Conservation (phyloP, 2,888 invertebrate species). For the Frankliniella fusca region DNA sequence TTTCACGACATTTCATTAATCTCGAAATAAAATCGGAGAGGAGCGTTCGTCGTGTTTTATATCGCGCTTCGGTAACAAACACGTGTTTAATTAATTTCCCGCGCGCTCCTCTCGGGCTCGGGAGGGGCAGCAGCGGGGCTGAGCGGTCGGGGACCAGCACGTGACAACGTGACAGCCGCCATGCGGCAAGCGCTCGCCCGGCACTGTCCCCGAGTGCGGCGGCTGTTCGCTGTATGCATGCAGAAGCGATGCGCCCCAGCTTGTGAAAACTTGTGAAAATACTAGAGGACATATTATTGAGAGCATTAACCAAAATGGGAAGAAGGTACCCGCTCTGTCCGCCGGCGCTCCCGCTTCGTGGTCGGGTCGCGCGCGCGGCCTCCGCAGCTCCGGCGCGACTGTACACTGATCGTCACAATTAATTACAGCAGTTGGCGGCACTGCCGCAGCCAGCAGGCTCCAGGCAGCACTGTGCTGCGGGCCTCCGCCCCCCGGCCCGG, state of each 20-base stretch:
- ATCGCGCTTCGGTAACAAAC: slow-evolving; percentile 24
- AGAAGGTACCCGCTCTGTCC: too few species aligned
- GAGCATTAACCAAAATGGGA: too few species aligned
- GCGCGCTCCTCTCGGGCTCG: neutral
- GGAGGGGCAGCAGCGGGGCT: neutral
- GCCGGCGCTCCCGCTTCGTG: too few species aligned
- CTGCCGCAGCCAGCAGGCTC: neutral
- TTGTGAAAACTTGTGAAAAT: neutral
- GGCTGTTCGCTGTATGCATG: neutral
- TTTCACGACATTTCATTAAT: slow-evolving; percentile 25
- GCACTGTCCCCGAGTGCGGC: neutral
- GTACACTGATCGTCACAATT: neutral
- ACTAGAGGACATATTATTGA: too few species aligned
- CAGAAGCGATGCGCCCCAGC: neutral
- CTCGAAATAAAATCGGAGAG: neutral
- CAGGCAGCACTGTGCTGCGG: neutral
- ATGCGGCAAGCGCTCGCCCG: neutral
- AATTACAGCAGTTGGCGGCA: slow-evolving; percentile 9
- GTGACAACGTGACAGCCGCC: neutral
- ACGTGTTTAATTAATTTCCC: slow-evolving; percentile 23
- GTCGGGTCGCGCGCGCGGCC: too few species aligned
- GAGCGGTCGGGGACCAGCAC: neutral
- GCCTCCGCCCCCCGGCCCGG: neutral
- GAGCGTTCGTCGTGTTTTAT: neutral
- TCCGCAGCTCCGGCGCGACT: neutral